Evolutionary conservation across 1,140 invertebrate genomes (phyloP).

Genomic region (Hydropsyche tenuis): DNA sequence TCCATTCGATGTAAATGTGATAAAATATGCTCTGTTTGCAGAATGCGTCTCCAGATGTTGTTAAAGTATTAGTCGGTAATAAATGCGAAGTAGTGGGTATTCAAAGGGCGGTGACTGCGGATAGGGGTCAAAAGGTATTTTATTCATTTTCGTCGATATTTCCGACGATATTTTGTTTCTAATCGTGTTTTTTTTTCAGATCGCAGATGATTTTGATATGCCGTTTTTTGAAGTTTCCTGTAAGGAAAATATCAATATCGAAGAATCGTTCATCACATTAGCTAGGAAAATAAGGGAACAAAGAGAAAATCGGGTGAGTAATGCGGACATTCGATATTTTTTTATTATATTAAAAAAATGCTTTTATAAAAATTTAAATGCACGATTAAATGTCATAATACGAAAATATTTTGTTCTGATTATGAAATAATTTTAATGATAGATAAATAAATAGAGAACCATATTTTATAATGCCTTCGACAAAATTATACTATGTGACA

Average conservation of each 20-base stretch:
- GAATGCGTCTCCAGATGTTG: conserved; percentile 86
- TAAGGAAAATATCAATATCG: conserved; percentile 89
- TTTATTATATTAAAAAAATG: conserved; percentile 3
- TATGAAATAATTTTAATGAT: too few species aligned
- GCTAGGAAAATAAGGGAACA: conserved; percentile 83
- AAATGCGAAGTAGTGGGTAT: conserved; percentile 79
- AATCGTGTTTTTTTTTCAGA: conserved; percentile 64
- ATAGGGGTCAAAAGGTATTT: conserved; percentile 78
- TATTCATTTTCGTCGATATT: background rate
- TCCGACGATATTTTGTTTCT: too few species aligned
- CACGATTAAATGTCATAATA: too few species aligned
- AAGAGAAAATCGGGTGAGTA: conserved; percentile 72
- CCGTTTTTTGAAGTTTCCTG: conserved; percentile 93
- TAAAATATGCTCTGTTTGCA: conserved; percentile 52
- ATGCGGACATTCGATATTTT: conserved; percentile 5
- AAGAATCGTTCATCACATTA: conserved; percentile 83
- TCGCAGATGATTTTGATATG: conserved; percentile 90
- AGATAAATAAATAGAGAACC: too few species aligned
- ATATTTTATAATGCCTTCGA: too few species aligned
- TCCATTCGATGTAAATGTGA: background rate
- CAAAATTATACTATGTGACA: too few species aligned
- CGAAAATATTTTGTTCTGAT: background rate
- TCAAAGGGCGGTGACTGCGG: conserved; percentile 76
- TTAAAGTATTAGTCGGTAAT: conserved; percentile 83
- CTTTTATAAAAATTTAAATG: too few species aligned